phyloP scores from a whole-genome alignment of 1,140 invertebrate species.

The Aradophagus sp. region DNA sequence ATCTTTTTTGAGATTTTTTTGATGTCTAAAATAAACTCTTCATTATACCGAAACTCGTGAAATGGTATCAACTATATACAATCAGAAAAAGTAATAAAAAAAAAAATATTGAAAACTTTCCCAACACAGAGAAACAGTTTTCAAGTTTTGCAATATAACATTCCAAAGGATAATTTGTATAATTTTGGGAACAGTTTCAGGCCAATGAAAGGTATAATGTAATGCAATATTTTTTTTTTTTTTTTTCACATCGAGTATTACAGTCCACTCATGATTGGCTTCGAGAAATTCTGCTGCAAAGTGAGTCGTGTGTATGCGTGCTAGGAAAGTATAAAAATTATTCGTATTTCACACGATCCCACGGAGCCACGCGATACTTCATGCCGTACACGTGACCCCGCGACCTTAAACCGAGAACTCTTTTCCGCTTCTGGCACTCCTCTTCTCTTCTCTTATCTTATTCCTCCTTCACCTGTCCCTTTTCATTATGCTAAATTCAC shows the following conservation, averaged over 20 bases:
- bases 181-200: conserved; percentile 40
- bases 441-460: conserved; percentile 56
- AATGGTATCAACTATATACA: too few species aligned
- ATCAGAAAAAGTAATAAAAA: too few species aligned
- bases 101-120: too few species aligned
- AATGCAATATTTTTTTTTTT: conserved; percentile 12
- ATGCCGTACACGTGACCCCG: conserved; percentile 65
- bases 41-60: too few species aligned
- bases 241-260: conserved; percentile 32
- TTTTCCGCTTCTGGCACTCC: conserved; percentile 64
- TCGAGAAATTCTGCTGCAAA: conserved; percentile 27
- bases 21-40: too few species aligned
- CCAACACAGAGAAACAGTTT: too few species aligned
- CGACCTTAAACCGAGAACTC: conserved; percentile 68
- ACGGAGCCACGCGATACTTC: conserved; percentile 68
- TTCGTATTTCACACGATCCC: conserved; percentile 64
- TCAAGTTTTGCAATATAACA: conserved; percentile 12
- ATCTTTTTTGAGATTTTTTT: too few species aligned
- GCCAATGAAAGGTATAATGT: conserved; percentile 29
- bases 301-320: conserved; percentile 55
- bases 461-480: conserved; percentile 45
- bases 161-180: conserved; percentile 23
- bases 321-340: conserved; percentile 53
- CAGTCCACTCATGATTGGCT: conserved; percentile 35
- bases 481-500: conserved; percentile 52